Evolutionary conservation across 2,888 invertebrate species (phyloP), one percentile per base, ranked within the genome.

Genomic region (Cosmopolites sordidus): DNA sequence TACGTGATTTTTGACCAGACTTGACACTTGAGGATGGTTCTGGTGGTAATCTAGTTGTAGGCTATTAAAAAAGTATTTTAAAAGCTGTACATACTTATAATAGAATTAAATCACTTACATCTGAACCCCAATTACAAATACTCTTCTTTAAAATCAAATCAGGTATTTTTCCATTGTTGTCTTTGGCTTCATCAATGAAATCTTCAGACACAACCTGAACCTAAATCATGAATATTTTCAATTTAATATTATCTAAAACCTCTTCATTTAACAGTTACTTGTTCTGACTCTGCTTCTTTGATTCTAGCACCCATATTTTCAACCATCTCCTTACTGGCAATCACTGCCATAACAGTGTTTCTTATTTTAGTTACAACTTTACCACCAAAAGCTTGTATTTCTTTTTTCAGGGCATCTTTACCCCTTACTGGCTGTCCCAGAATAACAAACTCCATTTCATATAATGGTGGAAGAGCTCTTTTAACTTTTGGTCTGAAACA

Each of bases 91-190:
- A 3, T 22, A 22, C 3, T 37, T 37, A 37, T 3, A 29, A 11
- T 29, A 29, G 4, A 37, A 37, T 37, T 12, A 6, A 5, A 14
- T 16, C 43, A 78, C 79, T 79, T 75, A 87, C 86, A 71, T 92
- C 89, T 15, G 84, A 82, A 11, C 92, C 92, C 94, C 94, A 94
- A 47, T 82, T 77, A 18, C 87, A 87, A 60, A 94, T 83, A 57
- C 83, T 85, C 69, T 87, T 83, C 61, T 84, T 82, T 54, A 79
- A 79, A 45, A 92, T 82, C 3, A 86, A 75, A 54, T 82, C 79
- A 1, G 88, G 73, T 38, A 84, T 79, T 17, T 82, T 76, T 1
- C 84, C 81, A 0, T 79, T 78, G 61, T 85, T 81, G 16, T 78
- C 74, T 47, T 81, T 75, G 14, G 81, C 83, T 56, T 82, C 79